Evolutionary conservation across 2,797 vertebrate species (phyloP).

Genomic region (Caiman crocodilus): DNA sequence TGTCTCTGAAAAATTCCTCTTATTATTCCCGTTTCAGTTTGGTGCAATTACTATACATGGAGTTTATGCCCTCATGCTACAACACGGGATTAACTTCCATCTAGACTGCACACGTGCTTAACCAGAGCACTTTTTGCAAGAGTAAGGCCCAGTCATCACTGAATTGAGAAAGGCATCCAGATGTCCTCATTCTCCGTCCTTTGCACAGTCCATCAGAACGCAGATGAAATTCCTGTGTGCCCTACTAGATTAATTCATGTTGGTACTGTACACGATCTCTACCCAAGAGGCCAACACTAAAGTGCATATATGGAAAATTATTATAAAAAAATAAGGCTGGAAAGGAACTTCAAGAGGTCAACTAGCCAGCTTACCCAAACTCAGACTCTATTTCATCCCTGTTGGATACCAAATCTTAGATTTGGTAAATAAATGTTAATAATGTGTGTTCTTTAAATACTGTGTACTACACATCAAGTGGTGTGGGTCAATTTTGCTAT

Average conservation of each 20-base stretch:
- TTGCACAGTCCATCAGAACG: not conserved
- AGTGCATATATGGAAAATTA: too few relatives aligned
- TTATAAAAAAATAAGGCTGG: too few relatives aligned
- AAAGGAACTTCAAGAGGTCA: too few relatives aligned
- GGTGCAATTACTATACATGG: not conserved
- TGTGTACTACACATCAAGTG: not conserved
- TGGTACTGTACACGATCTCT: not conserved
- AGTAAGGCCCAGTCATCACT: not conserved
- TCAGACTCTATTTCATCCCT: not conserved
- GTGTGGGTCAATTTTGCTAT: not conserved
- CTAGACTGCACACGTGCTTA: not conserved
- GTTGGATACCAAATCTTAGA: not conserved
- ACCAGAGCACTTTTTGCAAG: not conserved
- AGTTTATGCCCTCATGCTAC: not conserved
- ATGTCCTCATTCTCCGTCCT: not conserved
- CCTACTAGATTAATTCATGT: not conserved
- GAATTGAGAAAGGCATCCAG: not conserved
- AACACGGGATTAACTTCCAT: not conserved
- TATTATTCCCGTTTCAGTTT: not conserved
- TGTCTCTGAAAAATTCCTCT: fast-evolving
- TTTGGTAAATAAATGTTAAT: not conserved
- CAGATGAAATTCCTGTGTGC: not conserved
- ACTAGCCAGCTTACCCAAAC: too few relatives aligned
- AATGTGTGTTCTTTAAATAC: not conserved
- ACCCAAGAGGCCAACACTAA: not conserved